Evolutionary conservation across 2,113 vertebrate genomes (phyloP).

Genomic region (Grus americana): DNA sequence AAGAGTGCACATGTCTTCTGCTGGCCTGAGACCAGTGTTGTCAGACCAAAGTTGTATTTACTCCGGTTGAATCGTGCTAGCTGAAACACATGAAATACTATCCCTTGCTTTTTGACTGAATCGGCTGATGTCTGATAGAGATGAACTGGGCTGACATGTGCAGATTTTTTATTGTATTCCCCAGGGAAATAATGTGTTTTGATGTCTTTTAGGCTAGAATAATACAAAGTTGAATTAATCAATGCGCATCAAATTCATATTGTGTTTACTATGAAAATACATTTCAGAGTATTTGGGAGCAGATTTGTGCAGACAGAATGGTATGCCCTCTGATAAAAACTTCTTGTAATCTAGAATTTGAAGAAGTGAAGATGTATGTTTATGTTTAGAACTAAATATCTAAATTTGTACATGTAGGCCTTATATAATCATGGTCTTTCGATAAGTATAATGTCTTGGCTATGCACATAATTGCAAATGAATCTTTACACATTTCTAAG

Average conservation of each 20-base stretch:
- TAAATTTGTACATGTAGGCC: neutral
- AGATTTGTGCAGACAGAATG: neutral
- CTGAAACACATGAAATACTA: neutral
- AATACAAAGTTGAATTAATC: neutral
- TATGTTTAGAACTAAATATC: neutral
- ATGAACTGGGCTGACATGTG: fast-evolving
- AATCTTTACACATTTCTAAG: neutral
- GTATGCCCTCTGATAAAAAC: neutral
- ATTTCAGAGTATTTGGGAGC: neutral
- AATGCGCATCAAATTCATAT: neutral
- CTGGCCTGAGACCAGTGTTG: neutral
- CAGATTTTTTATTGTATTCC: neutral
- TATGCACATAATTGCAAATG: neutral
- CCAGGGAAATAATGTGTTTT: neutral
- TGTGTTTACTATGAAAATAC: neutral
- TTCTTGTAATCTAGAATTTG: neutral
- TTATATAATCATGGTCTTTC: neutral
- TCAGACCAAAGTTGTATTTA: neutral
- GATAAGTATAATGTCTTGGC: neutral
- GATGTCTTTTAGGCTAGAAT: neutral
- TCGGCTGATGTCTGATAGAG: neutral
- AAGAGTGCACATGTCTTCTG: neutral
- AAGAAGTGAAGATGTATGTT: neutral
- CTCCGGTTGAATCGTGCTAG: neutral
- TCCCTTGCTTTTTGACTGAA: neutral